These are phyloP conservation scores for Pseudomyrmex cubaensis DNA, from an alignment of 1,140 invertebrate species.

Conservation along the genomic window DNA sequence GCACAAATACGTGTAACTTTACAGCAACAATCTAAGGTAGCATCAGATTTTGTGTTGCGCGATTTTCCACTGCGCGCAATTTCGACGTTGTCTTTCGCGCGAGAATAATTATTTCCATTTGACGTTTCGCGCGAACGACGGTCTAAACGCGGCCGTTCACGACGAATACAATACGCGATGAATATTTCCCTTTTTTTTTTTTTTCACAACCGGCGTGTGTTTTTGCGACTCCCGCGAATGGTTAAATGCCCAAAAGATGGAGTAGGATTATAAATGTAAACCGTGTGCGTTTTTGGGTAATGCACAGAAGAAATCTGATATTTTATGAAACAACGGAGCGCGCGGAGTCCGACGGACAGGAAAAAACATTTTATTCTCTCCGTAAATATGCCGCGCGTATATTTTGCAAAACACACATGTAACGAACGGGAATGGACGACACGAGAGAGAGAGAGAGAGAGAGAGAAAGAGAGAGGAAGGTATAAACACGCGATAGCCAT, in stretches of 20 bases:
- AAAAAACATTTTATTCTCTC: slow-evolving; percentile 58
- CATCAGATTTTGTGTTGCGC: too few relatives aligned
- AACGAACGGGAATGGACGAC: slow-evolving; percentile 13
- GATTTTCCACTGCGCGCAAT: too few relatives aligned
- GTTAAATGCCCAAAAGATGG: slow-evolving; percentile 52
- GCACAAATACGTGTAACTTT: too few relatives aligned
- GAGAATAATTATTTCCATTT: slow-evolving; percentile 24
- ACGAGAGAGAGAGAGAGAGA: not conserved
- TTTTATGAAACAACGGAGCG: slow-evolving; percentile 60
- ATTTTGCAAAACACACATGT: slow-evolving; percentile 49
- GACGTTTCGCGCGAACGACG: slow-evolving; percentile 18
- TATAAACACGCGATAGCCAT: slow-evolving; percentile 39
- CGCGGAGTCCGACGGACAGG: slow-evolving; percentile 33
- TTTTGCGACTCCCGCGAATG: slow-evolving; percentile 37
- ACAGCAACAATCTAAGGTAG: too few relatives aligned
- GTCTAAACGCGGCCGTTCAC: slow-evolving; percentile 25
- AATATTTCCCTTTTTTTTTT: not conserved
- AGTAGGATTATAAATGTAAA: slow-evolving; percentile 58
- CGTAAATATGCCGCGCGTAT: slow-evolving; percentile 44
- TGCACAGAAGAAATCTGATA: slow-evolving; percentile 59
- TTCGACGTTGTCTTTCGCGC: too few relatives aligned
- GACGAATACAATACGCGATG: slow-evolving; percentile 8
- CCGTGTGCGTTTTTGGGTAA: slow-evolving; percentile 35
- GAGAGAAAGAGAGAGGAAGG: too few relatives aligned
- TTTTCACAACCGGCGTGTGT: not conserved